Conservation (phyloP, 2,113 vertebrate genomes). For the Siniperca knerii region DNA sequence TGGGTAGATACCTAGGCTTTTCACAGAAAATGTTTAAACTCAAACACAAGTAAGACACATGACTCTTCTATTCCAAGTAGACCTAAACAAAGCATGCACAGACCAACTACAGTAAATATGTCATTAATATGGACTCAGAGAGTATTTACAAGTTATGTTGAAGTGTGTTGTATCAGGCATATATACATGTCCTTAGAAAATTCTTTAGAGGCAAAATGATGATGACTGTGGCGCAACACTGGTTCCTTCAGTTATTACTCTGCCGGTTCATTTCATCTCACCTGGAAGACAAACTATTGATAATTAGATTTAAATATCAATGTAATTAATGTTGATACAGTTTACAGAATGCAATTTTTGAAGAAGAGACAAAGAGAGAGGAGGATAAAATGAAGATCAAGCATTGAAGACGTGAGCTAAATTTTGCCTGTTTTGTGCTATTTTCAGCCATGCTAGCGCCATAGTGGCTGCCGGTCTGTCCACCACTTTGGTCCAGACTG, state of each 20-base stretch:
- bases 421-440: background rate
- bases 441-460: background rate
- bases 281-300: conserved; percentile 63
- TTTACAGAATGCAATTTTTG: background rate
- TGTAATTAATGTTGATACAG: background rate
- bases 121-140: background rate
- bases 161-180: conserved; percentile 4
- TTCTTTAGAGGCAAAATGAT: background rate
- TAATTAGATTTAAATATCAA: background rate
- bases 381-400: background rate
- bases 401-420: background rate
- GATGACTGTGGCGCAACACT: background rate
- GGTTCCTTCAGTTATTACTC: background rate
- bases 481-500: background rate
- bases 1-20: conserved; percentile 5
- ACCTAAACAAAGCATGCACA: conserved; percentile 37
- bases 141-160: conserved; percentile 56
- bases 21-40: conserved; percentile 41
- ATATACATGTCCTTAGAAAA: conserved; percentile 31
- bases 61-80: background rate
- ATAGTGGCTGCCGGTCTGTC: background rate
- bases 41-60: conserved; percentile 1
- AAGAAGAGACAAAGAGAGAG: background rate
- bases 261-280: conserved; percentile 43
- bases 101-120: background rate